phyloP scores from a whole-genome alignment of 1,140 invertebrate genomes.

The Bombus ignitus region DNA sequence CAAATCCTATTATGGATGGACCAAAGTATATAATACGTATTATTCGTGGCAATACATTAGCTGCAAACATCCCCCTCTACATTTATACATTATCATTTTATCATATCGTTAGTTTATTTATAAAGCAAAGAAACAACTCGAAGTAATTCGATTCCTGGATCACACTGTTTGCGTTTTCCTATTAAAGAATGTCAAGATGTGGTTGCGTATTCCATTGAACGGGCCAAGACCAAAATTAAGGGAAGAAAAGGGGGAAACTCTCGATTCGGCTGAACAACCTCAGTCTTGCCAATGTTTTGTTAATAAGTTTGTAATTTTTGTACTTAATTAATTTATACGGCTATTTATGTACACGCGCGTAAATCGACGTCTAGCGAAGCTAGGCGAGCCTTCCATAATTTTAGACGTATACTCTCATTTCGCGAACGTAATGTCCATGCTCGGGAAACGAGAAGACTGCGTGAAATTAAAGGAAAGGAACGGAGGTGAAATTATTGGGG shows the following conservation, averaged over 20 bases:
- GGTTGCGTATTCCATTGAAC: conserved; percentile 10
- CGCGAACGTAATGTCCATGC: conserved; percentile 56
- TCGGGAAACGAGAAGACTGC: conserved; percentile 20
- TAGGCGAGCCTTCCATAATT: conserved; percentile 80
- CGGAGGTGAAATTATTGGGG: not conserved
- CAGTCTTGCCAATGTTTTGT: conserved; percentile 82
- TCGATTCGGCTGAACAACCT: conserved; percentile 56
- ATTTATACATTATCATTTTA: not conserved
- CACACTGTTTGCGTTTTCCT: conserved; percentile 9
- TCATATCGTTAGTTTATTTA: not conserved
- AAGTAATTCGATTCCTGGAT: conserved; percentile 9
- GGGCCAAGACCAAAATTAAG: conserved; percentile 13
- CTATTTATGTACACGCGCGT: conserved; percentile 79
- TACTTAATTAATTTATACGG: conserved; percentile 83
- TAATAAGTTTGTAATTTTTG: conserved; percentile 83
- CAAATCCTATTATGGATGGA: not conserved
- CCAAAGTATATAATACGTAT: conserved; percentile 7
- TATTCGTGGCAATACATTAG: not conserved
- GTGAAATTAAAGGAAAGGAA: not conserved
- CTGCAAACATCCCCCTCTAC: not conserved
- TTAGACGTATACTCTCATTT: conserved; percentile 63
- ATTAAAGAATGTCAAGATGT: not conserved
- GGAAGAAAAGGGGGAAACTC: not conserved
- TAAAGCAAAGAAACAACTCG: not conserved
- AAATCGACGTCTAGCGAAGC: conserved; percentile 72